These are phyloP conservation scores for Piscicola geometra DNA, from an alignment of 2,888 invertebrate species.

Conservation along the genomic window DNA sequence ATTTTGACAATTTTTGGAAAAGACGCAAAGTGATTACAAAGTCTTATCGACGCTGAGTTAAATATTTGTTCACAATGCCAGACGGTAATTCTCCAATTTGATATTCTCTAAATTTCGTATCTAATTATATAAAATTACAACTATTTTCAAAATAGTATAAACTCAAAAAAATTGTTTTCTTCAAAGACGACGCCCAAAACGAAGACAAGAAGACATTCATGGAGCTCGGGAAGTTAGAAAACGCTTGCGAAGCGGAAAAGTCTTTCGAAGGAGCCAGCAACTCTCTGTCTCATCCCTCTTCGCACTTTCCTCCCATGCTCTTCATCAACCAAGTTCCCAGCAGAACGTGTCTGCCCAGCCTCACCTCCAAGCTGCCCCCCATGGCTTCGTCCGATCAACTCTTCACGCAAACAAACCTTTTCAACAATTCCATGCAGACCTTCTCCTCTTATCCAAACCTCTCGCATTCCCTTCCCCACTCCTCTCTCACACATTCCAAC, in stretches of 20 bases:
- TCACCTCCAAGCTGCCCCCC: neutral
- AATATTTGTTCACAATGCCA: neutral
- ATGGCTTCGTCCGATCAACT: neutral
- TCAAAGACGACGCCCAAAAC: neutral
- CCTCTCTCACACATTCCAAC: too few relatives aligned
- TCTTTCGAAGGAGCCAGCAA: neutral
- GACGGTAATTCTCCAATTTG: neutral
- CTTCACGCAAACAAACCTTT: neutral
- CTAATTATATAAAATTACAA: neutral
- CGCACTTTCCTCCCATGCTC: neutral
- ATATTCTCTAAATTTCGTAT: neutral
- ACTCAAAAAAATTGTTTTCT: too few relatives aligned
- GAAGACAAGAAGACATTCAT: constrained; percentile 26
- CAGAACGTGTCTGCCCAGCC: neutral
- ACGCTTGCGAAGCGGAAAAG: neutral
- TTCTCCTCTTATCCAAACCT: constrained; percentile 10
- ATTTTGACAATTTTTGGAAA: too few relatives aligned
- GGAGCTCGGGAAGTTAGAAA: constrained; percentile 8
- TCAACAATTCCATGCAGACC: constrained; percentile 7
- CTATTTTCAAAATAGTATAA: neutral
- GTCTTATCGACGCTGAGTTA: too few relatives aligned
- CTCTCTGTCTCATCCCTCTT: neutral
- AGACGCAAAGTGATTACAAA: too few relatives aligned
- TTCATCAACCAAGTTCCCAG: constrained; percentile 26
- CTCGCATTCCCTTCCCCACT: neutral